These are phyloP conservation scores for Lasiommata megera DNA, from an alignment of 2,888 invertebrate genomes.

Conservation along the genomic window DNA sequence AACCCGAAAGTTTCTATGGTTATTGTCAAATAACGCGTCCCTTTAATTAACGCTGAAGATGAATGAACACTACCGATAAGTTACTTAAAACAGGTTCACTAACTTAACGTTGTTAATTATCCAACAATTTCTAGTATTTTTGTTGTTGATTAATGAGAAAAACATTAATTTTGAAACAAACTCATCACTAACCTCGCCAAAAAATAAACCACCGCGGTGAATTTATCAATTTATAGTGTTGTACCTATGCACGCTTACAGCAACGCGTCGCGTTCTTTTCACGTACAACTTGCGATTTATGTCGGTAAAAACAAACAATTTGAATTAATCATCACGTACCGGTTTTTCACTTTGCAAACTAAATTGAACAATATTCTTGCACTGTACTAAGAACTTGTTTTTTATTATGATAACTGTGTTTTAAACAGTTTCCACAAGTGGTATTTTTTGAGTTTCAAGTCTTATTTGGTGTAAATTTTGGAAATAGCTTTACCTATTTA, in stretches of 20 bases:
- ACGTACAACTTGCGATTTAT: neutral
- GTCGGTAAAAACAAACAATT: neutral
- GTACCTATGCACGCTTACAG: neutral
- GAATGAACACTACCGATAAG: conserved; percentile 53
- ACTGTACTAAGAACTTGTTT: no score
- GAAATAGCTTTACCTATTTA: no score
- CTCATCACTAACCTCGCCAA: conserved; percentile 67
- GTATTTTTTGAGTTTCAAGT: no score
- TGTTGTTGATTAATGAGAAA: conserved; percentile 40
- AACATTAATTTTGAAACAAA: conserved; percentile 52
- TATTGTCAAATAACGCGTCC: conserved; percentile 73
- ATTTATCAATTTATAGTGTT: conserved; percentile 37
- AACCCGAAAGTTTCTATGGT: conserved; percentile 52
- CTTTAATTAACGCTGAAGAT: conserved; percentile 46
- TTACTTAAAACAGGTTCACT: conserved; percentile 16
- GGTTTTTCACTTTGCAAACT: no score
- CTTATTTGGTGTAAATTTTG: no score
- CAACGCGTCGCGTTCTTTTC: neutral
- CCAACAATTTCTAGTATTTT: conserved; percentile 26
- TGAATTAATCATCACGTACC: no score
- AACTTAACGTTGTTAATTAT: conserved; percentile 23
- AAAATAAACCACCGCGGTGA: conserved; percentile 56
- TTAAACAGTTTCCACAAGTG: no score
- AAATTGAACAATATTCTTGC: no score
- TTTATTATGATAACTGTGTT: no score